A percentile compares a stretch with the other conserved stretches of the same genome.
Conservation (phyloP, 2,113 vertebrate genomes). For the Phasianus colchicus region DNA sequence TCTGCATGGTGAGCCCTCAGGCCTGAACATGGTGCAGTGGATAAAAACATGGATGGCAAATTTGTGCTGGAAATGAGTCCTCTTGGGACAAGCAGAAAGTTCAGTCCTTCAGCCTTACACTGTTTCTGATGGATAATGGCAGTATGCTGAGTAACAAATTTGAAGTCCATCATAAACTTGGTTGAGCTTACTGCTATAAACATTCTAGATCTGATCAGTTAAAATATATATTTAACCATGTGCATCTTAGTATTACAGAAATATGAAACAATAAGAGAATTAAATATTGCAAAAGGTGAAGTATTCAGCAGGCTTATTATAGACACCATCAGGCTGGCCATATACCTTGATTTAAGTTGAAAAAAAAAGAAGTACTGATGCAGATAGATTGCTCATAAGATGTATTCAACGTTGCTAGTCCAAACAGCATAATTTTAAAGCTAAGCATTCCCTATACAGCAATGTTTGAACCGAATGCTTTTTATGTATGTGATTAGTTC, state of each 20-base stretch:
- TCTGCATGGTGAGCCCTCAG: not conserved
- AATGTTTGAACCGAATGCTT: conserved; percentile 48
- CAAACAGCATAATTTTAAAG: conserved; percentile 58
- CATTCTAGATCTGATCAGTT: not conserved
- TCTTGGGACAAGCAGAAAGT: not conserved
- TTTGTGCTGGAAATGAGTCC: not conserved
- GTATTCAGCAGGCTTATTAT: not conserved
- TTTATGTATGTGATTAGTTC: conserved; percentile 53
- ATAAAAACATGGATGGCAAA: not conserved
- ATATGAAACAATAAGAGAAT: not conserved
- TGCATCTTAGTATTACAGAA: not conserved
- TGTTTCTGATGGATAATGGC: not conserved
- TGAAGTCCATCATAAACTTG: not conserved
- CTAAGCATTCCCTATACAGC: conserved; percentile 53
- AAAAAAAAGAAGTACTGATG: not conserved
- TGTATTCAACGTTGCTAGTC: conserved; percentile 48
- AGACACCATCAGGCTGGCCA: not conserved
- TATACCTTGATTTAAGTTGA: not conserved
- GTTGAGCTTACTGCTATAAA: not conserved
- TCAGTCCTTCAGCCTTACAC: not conserved
- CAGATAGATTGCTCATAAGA: conserved; percentile 40
- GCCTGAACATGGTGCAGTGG: not conserved
- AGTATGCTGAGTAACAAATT: not conserved
- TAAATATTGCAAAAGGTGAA: not conserved
- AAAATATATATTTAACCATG: not conserved